Evolutionary conservation across 2,113 vertebrate species (phyloP).

Genomic region (Oncorhynchus tshawytscha): DNA sequence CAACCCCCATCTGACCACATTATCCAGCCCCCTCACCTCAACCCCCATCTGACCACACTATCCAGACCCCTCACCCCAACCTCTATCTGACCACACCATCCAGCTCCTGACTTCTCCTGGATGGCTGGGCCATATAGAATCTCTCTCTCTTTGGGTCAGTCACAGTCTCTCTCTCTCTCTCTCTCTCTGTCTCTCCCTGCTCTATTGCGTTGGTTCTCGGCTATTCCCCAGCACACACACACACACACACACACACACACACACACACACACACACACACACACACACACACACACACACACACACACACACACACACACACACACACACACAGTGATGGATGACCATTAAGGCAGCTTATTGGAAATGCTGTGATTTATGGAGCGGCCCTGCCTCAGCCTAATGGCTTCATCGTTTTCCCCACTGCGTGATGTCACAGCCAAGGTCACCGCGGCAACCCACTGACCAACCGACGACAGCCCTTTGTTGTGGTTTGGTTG

Average conservation of each 20-base stretch:
- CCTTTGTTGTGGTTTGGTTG: conserved; percentile 95
- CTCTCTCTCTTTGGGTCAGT: not conserved
- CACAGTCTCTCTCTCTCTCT: conserved; percentile 41
- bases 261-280: too few species aligned
- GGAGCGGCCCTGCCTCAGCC: conserved; percentile 92
- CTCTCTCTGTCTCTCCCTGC: conserved; percentile 2
- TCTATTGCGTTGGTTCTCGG: conserved; percentile 13
- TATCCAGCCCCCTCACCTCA: too few species aligned
- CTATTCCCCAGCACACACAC: conserved; percentile 61
- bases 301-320: too few species aligned
- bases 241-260: conserved; percentile 19
- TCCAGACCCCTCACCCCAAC: too few species aligned
- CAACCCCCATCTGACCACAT: too few species aligned
- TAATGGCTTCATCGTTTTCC: conserved; percentile 99
- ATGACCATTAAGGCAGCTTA: conserved; percentile 99
- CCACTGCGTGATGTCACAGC: conserved; percentile 97
- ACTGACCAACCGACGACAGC: conserved; percentile 51
- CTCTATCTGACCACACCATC: too few species aligned
- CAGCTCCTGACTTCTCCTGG: conserved; percentile 83
- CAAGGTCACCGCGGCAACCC: conserved; percentile 94
- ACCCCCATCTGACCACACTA: too few species aligned
- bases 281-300: too few species aligned
- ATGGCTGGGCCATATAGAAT: conserved; percentile 64
- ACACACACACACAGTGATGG: conserved; percentile 86
- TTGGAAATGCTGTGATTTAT: conserved; percentile 99